Evolutionary conservation across 2,888 invertebrate species (phyloP).

Genomic region (Meliscaeva auricollis): DNA sequence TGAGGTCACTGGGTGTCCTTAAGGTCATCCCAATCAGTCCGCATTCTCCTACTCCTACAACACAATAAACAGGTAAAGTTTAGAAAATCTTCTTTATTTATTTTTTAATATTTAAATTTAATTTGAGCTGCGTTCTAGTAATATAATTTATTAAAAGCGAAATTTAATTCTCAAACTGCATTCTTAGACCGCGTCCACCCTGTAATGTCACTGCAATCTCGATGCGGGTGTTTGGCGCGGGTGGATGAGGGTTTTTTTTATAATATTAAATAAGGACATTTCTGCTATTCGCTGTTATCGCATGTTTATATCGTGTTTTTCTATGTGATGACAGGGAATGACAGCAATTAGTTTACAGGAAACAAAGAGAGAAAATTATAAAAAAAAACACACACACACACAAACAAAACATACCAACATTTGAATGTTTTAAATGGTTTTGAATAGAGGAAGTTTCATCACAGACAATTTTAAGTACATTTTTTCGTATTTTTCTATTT

Average conservation of each 20-base stretch:
- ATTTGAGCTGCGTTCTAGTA: too few species aligned
- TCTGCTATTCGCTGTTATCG: constrained; percentile 54
- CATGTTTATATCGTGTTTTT: constrained; percentile 63
- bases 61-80: too few species aligned
- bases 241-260: constrained; percentile 1
- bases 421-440: constrained; percentile 27
- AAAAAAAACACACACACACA: constrained; percentile 8
- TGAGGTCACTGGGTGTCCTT: too few species aligned
- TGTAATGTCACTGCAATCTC: too few species aligned
- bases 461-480: constrained; percentile 34
- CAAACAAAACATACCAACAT: constrained; percentile 23
- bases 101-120: too few species aligned
- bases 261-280: constrained; percentile 41
- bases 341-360: constrained; percentile 73
- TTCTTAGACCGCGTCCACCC: too few species aligned
- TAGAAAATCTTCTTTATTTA: too few species aligned
- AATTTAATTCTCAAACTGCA: too few species aligned
- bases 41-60: too few species aligned
- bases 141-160: too few species aligned
- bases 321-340: constrained; percentile 67
- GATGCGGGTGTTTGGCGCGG: background rate
- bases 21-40: too few species aligned
- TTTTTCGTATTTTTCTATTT: too few species aligned
- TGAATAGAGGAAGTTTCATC: constrained; percentile 25
- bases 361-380: constrained; percentile 59